Percentiles rank a stretch among this genome's conserved stretches.
phyloP scores from a whole-genome alignment of 2,113 vertebrate genomes.

The Albula goreensis region DNA sequence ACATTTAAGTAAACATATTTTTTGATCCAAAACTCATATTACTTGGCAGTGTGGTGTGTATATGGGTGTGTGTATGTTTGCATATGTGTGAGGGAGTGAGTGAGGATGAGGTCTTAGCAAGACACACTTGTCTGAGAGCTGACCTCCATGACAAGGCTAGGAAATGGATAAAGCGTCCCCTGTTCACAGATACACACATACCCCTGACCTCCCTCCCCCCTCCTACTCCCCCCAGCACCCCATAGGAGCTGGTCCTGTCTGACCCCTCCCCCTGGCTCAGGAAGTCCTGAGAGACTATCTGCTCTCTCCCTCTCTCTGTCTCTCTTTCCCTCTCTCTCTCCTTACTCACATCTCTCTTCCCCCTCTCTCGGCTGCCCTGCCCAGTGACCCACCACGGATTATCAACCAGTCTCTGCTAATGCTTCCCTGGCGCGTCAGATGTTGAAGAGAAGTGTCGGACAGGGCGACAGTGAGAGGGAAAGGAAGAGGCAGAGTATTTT shows the following conservation, averaged over 20 bases:
- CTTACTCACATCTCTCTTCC: slow-evolving; percentile 56
- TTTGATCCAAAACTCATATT: neutral
- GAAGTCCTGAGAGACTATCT: slow-evolving; percentile 9
- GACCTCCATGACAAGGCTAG: slow-evolving; percentile 18
- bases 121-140: neutral
- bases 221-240: neutral
- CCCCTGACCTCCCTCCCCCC: neutral
- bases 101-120: neutral
- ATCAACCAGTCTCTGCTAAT: slow-evolving; percentile 40
- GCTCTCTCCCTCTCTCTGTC: slow-evolving; percentile 31
- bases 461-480: neutral
- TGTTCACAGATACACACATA: neutral
- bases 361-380: slow-evolving; percentile 45
- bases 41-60: slow-evolving; percentile 16
- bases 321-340: slow-evolving; percentile 42
- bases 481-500: neutral
- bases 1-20: too few relatives aligned
- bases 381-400: slow-evolving; percentile 49
- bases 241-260: slow-evolving; percentile 23
- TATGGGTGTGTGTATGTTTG: neutral
- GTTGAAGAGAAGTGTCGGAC: slow-evolving; percentile 16
- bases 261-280: slow-evolving; percentile 32
- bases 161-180: neutral
- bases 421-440: slow-evolving; percentile 22
- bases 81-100: slow-evolving; percentile 23